Evolutionary conservation across 2,888 invertebrate genomes (phyloP).

Genomic region (Anthophora plumipes): DNA sequence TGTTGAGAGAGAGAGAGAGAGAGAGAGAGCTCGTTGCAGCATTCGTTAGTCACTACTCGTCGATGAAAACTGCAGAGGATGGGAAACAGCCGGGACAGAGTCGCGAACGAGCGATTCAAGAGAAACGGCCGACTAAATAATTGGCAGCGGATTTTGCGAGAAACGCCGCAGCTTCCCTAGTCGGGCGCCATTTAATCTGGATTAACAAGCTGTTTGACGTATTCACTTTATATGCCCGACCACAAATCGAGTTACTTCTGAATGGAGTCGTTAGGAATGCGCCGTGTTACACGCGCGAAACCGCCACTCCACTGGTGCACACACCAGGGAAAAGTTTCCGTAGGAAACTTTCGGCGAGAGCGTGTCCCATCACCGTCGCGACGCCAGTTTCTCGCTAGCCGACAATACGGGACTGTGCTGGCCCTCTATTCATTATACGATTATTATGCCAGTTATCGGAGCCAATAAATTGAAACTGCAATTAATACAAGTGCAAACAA

Average conservation of each 20-base stretch:
- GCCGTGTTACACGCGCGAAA: not conserved
- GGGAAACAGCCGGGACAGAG: not conserved
- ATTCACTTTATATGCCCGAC: constrained; percentile 49
- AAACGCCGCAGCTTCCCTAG: constrained; percentile 49
- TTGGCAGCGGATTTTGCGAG: constrained; percentile 58
- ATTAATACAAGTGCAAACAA: too few relatives aligned
- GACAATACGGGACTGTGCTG: not conserved
- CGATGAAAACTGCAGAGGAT: constrained; percentile 33
- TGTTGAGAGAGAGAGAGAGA: not conserved
- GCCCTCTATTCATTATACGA: too few relatives aligned
- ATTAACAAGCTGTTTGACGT: constrained; percentile 70
- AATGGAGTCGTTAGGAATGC: constrained; percentile 61
- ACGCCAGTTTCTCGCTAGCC: not conserved
- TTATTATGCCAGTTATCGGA: too few relatives aligned
- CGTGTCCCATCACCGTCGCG: not conserved
- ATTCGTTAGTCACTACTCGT: constrained; percentile 42
- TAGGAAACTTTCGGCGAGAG: constrained; percentile 13
- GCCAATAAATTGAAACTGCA: too few relatives aligned
- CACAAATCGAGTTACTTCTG: constrained; percentile 62
- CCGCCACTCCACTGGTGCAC: not conserved
- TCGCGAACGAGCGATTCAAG: constrained; percentile 40
- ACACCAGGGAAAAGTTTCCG: not conserved
- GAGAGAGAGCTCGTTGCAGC: constrained; percentile 22
- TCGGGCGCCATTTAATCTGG: constrained; percentile 63
- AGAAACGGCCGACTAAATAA: constrained; percentile 60